These are phyloP conservation scores for Atopsyche davidsoni DNA, from an alignment of 1,140 invertebrate species.

Conservation along the genomic window DNA sequence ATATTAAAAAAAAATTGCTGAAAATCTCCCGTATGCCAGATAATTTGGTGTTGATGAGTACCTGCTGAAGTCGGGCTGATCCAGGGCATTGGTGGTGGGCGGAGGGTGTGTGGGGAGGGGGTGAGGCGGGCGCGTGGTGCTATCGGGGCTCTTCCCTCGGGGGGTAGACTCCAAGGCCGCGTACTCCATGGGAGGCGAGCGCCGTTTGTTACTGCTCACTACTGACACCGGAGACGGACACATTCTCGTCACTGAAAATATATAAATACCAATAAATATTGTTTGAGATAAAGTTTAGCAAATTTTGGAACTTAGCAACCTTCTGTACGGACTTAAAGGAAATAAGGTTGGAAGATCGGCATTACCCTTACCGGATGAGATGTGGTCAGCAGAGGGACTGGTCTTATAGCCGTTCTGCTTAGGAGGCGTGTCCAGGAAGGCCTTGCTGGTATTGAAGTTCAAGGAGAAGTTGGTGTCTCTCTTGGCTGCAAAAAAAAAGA, in stretches of 20 bases:
- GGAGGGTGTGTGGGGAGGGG: neutral
- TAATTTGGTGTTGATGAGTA: conserved; percentile 18
- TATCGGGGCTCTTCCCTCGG: conserved; percentile 27
- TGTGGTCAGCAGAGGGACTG: conserved; percentile 46
- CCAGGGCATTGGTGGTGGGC: neutral
- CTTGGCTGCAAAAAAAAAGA: conserved; percentile 38
- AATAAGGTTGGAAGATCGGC: too few relatives aligned
- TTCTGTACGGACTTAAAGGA: too few relatives aligned
- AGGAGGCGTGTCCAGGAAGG: conserved; percentile 43
- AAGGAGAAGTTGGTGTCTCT: conserved; percentile 46
- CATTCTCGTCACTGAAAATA: too few relatives aligned
- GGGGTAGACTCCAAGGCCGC: neutral
- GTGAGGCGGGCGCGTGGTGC: conserved; percentile 19
- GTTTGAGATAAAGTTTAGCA: too few relatives aligned
- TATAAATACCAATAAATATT: too few relatives aligned
- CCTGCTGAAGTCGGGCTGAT: conserved; percentile 8
- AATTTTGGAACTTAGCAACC: too few relatives aligned
- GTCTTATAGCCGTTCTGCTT: conserved; percentile 46
- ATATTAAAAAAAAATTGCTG: too few relatives aligned
- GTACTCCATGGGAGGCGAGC: too few relatives aligned
- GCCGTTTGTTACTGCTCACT: too few relatives aligned
- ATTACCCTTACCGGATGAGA: conserved; percentile 19
- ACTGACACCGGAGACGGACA: too few relatives aligned
- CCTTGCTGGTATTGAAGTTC: conserved; percentile 44
- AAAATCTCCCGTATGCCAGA: neutral